Evolutionary conservation across 2,797 vertebrate species (phyloP).

Genomic region (Acanthis flammea): DNA sequence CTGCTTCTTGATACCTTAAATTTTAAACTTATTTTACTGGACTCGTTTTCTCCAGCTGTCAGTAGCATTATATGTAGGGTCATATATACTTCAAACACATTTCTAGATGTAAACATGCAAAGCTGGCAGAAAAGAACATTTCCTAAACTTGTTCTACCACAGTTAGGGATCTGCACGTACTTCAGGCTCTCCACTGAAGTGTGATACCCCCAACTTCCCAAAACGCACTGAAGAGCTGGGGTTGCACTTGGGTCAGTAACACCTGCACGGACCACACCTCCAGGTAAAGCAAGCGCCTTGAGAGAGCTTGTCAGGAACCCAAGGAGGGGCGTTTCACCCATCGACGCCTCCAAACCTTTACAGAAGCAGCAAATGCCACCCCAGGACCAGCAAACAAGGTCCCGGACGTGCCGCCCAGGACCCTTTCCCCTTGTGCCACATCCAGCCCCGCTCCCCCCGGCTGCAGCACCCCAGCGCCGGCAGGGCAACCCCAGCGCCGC

Average conservation of each 20-base stretch:
- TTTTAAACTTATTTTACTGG: neutral
- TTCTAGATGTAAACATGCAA: neutral
- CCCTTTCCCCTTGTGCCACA: neutral
- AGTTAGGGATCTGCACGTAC: neutral
- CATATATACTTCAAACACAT: neutral
- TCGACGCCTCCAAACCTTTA: neutral
- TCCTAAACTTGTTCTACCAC: neutral
- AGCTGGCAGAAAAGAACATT: neutral
- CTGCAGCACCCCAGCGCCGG: neutral
- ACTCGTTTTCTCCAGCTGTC: neutral
- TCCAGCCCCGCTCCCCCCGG: neutral
- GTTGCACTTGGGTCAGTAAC: neutral
- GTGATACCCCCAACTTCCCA: neutral
- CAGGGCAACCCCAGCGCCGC: neutral
- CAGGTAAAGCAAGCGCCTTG: accelerated
- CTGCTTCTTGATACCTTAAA: neutral
- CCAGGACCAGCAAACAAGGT: neutral
- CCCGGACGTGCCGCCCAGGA: neutral
- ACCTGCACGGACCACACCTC: neutral
- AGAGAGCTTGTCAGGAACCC: neutral
- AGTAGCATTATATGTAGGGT: neutral
- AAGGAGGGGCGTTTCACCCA: neutral
- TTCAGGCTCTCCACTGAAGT: neutral
- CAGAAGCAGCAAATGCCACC: neutral
- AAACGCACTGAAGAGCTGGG: neutral